Percentiles rank a stretch among this genome's conserved stretches.
These are phyloP conservation scores for Eristalinus aeneus DNA, from an alignment of 2,888 invertebrate genomes.

Conservation along the genomic window DNA sequence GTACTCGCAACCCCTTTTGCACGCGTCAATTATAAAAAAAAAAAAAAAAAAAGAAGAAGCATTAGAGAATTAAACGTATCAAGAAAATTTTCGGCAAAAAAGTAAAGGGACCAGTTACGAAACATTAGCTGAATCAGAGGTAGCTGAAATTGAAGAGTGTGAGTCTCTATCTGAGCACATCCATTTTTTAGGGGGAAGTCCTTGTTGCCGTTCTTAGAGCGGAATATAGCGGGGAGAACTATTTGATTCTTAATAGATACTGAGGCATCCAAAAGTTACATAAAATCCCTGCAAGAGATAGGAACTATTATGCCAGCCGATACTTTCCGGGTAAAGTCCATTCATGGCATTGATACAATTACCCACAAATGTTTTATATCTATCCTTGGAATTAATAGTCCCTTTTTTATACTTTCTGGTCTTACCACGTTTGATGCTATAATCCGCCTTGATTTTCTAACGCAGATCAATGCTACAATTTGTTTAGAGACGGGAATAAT, in stretches of 20 bases:
- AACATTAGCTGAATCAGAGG: too few species aligned
- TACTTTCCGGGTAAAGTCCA: slow-evolving; percentile 48
- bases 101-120: slow-evolving; percentile 1
- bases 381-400: slow-evolving; percentile 48
- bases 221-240: slow-evolving; percentile 45
- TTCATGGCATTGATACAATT: slow-evolving; percentile 51
- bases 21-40: too few species aligned
- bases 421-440: too few species aligned
- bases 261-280: slow-evolving; percentile 64
- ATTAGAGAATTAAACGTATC: slow-evolving; percentile 47
- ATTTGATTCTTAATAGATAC: slow-evolving; percentile 56
- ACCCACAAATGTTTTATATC: slow-evolving; percentile 57
- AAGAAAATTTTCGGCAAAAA: slow-evolving; percentile 23
- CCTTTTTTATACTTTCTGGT: slow-evolving; percentile 57
- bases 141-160: slow-evolving; percentile 19
- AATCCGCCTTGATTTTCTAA: too few species aligned
- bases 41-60: too few species aligned
- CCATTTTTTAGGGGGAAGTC: slow-evolving; percentile 58
- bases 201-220: slow-evolving; percentile 51
- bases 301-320: slow-evolving; percentile 29
- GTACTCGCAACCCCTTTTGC: too few species aligned
- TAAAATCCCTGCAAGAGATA: slow-evolving; percentile 40
- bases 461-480: too few species aligned
- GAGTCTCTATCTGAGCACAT: slow-evolving; percentile 6
- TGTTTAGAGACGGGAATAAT: slow-evolving; percentile 52